Conservation (phyloP, 1,140 invertebrate species). For the Dendroctonus ponderosae region DNA sequence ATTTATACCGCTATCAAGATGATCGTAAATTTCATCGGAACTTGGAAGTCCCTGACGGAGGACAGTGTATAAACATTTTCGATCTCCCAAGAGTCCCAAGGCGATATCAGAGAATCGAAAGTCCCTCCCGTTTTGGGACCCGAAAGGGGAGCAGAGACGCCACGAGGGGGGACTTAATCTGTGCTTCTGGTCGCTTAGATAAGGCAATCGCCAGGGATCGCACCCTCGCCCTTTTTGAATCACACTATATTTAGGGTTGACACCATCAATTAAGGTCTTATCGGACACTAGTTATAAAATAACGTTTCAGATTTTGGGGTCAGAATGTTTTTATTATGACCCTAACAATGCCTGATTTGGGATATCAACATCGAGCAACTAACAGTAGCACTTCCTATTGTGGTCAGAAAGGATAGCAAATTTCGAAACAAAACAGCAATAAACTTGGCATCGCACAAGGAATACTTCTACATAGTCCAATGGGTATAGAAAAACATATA, state of each 20-base stretch:
- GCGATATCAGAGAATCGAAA: slow-evolving; percentile 17
- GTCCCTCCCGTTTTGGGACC: slow-evolving; percentile 17
- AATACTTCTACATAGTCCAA: no score
- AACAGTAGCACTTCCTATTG: no score
- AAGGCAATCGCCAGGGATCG: slow-evolving; percentile 50
- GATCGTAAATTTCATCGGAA: slow-evolving; percentile 24
- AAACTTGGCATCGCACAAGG: no score
- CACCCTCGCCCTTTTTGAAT: slow-evolving; percentile 42
- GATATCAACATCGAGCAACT: no score
- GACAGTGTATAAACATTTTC: slow-evolving; percentile 33
- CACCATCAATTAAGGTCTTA: slow-evolving; percentile 51
- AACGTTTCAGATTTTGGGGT: slow-evolving; percentile 32
- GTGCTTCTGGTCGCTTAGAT: slow-evolving; percentile 52
- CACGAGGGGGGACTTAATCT: slow-evolving; percentile 46
- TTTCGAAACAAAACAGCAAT: no score
- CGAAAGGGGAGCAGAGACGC: slow-evolving; percentile 23
- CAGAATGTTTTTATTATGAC: slow-evolving; percentile 20
- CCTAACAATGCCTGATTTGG: no score
- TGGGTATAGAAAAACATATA: no score
- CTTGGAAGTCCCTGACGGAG: slow-evolving; percentile 25
- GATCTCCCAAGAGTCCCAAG: slow-evolving; percentile 23
- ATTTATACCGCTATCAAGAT: slow-evolving; percentile 22
- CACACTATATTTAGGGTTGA: slow-evolving; percentile 48
- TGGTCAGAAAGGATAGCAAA: no score
- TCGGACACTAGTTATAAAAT: slow-evolving; percentile 48